Evolutionary conservation across 2,797 vertebrate genomes (phyloP).

Genomic region (Acridotheres tristis): DNA sequence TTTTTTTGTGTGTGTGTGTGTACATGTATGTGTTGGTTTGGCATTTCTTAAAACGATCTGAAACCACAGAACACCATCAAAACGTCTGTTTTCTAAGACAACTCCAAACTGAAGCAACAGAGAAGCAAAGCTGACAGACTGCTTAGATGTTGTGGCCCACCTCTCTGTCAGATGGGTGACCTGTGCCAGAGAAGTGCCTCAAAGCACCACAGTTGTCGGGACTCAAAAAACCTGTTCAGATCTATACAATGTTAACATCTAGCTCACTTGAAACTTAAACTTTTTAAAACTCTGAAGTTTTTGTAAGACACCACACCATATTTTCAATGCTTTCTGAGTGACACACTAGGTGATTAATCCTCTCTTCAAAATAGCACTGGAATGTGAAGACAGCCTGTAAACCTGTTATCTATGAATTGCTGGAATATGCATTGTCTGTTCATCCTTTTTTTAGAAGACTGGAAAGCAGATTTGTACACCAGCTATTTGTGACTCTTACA

Average conservation of each 20-base stretch:
- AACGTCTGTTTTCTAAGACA: not conserved
- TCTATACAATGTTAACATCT: not conserved
- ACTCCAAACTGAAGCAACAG: not conserved
- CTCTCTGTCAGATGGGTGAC: not conserved
- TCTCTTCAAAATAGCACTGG: not conserved
- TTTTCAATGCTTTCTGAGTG: not conserved
- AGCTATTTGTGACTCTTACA: not conserved
- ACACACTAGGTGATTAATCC: not conserved
- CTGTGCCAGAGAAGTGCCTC: not conserved
- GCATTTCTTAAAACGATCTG: not conserved
- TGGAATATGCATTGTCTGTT: not conserved
- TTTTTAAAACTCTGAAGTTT: not conserved
- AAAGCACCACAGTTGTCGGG: not conserved
- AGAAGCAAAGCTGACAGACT: not conserved
- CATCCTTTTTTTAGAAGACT: not conserved
- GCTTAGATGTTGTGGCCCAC: not conserved
- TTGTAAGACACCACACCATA: not conserved
- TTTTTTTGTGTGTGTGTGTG: rapidly evolving
- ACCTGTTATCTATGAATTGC: not conserved
- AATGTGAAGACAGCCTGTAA: not conserved
- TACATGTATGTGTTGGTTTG: not conserved
- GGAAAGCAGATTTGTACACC: not conserved
- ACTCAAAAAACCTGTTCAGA: not conserved
- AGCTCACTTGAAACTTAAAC: not conserved
- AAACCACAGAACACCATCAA: not conserved